phyloP scores from a whole-genome alignment of 1,140 invertebrate species.

The Oscheius sp. region DNA sequence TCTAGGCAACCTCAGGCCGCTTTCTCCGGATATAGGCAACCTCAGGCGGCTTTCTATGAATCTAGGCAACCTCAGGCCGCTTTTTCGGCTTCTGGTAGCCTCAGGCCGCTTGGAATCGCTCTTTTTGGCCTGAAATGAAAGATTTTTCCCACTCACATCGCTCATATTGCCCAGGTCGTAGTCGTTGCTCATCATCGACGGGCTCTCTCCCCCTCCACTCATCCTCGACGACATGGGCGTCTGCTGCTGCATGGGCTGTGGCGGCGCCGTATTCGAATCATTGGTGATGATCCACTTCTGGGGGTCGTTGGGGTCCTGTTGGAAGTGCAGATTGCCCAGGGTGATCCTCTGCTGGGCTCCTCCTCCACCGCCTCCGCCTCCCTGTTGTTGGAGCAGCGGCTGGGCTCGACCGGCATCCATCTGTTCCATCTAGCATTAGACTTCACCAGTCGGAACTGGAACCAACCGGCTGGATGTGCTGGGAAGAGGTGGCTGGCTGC shows the following conservation, averaged over 20 bases:
- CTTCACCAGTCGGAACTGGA: not conserved
- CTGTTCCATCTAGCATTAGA: not conserved
- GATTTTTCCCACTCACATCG: not conserved
- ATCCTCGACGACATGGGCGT: conserved; percentile 26
- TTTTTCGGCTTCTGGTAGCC: not conserved
- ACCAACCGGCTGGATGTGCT: not conserved
- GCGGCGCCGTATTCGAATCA: conserved; percentile 25
- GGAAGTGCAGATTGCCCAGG: conserved; percentile 58
- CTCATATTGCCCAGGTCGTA: conserved; percentile 17
- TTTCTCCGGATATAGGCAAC: too few relatives aligned
- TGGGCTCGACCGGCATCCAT: conserved; percentile 8
- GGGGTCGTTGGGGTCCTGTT: conserved; percentile 60
- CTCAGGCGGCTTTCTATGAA: too few relatives aligned
- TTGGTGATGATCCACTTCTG: conserved; percentile 60
- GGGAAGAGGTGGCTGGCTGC: conserved; percentile 7
- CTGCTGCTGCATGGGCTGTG: conserved; percentile 18
- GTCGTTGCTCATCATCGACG: conserved; percentile 26
- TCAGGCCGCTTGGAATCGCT: too few relatives aligned
- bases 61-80: too few relatives aligned
- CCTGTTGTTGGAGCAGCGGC: not conserved
- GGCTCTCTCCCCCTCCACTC: conserved; percentile 10
- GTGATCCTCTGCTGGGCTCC: conserved; percentile 56
- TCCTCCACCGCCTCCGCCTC: not conserved
- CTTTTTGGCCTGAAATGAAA: too few relatives aligned
- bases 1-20: too few relatives aligned